Evolutionary conservation across 2,797 vertebrate species (phyloP).

Genomic region (Numenius phaeopus): DNA sequence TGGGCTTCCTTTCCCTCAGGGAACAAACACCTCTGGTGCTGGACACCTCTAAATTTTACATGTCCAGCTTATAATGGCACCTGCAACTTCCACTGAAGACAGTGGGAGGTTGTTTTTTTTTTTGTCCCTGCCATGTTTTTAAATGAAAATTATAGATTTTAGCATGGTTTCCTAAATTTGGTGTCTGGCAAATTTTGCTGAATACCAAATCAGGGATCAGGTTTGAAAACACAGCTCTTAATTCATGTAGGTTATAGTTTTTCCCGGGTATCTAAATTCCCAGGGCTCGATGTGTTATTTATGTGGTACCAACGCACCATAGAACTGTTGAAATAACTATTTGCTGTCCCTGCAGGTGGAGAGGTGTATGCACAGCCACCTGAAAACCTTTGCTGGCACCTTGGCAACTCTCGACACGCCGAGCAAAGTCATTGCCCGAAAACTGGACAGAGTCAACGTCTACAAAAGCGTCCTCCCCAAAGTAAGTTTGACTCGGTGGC

Average conservation of each 20-base stretch:
- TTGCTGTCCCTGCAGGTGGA: not conserved
- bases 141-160: not conserved
- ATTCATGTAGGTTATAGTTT: not conserved
- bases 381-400: not conserved
- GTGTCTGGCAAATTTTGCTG: not conserved
- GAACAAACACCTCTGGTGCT: not conserved
- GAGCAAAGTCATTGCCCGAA: not conserved
- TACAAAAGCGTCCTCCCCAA: not conserved
- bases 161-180: not conserved
- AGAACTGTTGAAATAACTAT: not conserved
- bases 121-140: not conserved
- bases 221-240: not conserved
- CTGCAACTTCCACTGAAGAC: not conserved
- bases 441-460: fast-evolving
- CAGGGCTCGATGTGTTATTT: fast-evolving
- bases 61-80: not conserved
- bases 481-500: constrained; percentile 3
- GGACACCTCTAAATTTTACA: not conserved
- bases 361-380: not conserved
- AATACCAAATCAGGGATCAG: not conserved
- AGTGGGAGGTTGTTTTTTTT: not conserved
- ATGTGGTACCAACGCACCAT: fast-evolving
- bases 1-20: not conserved
- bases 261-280: not conserved
- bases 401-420: fast-evolving